Percentiles rank a stretch among this genome's conserved stretches.
Evolutionary conservation across 2,113 vertebrate species (phyloP).

Genomic region (Cairina moschata): DNA sequence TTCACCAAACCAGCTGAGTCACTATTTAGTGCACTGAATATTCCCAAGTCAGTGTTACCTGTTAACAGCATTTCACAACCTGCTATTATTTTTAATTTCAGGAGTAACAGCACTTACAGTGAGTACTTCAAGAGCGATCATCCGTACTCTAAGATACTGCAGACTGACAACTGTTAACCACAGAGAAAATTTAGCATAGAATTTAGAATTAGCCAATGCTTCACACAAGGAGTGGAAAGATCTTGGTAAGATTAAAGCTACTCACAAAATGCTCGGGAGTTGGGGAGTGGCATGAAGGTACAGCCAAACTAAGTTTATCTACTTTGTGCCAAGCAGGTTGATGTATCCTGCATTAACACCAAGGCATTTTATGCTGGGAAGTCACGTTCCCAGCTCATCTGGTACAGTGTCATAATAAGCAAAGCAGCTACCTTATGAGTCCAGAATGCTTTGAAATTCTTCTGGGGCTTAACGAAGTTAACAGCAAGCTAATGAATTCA

Average conservation of each 20-base stretch:
- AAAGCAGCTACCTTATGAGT: conserved; percentile 66
- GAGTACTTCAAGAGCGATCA: conserved; percentile 53
- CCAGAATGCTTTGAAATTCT: conserved; percentile 66
- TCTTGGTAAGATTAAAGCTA: conserved; percentile 31
- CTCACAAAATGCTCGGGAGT: conserved; percentile 39
- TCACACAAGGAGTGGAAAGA: conserved; percentile 62
- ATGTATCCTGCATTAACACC: conserved; percentile 58
- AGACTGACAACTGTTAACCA: conserved; percentile 50
- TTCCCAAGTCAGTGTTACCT: conserved; percentile 42
- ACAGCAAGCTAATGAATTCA: conserved; percentile 73
- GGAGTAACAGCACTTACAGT: conserved; percentile 17
- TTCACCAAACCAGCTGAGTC: conserved; percentile 50
- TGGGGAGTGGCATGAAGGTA: conserved; percentile 67
- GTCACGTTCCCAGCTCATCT: conserved; percentile 59
- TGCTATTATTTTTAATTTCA: conserved; percentile 45
- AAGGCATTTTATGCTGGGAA: conserved; percentile 64
- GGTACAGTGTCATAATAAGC: conserved; percentile 33
- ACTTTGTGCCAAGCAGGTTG: conserved; percentile 66
- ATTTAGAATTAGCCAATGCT: conserved; percentile 78
- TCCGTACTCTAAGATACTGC: conserved; percentile 53
- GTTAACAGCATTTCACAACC: conserved; percentile 43
- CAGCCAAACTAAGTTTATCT: conserved; percentile 66
- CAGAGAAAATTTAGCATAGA: conserved; percentile 61
- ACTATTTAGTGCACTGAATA: conserved; percentile 35
- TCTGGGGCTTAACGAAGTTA: conserved; percentile 67